Conservation (phyloP, 1,140 invertebrate species). For the Leptinotarsa texana region DNA sequence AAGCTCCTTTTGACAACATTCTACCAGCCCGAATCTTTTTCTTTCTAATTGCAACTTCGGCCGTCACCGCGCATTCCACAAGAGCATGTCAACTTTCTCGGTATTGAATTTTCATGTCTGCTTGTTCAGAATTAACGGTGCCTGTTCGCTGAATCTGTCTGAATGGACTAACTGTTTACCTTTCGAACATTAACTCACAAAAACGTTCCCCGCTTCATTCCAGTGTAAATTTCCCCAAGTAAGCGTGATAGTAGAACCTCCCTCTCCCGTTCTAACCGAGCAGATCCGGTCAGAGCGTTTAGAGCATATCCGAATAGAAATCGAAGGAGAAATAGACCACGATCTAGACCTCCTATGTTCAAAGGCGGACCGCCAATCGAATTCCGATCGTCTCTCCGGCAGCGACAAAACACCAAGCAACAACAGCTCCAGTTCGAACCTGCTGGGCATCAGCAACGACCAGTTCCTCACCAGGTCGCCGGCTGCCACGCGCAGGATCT, state of each 20-base stretch:
- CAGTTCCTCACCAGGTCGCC: constrained; percentile 68
- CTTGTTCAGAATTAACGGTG: too few relatives aligned
- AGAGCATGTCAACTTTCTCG: too few relatives aligned
- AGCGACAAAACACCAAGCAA: constrained; percentile 52
- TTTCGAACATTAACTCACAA: too few relatives aligned
- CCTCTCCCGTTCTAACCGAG: constrained; percentile 63
- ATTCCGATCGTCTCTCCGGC: constrained; percentile 42
- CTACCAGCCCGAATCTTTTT: too few relatives aligned
- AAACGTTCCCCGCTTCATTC: constrained; percentile 24
- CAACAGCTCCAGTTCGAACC: constrained; percentile 61
- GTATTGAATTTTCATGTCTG: too few relatives aligned
- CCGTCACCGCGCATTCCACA: too few relatives aligned
- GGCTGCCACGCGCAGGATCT: constrained; percentile 76
- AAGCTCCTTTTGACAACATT: too few relatives aligned
- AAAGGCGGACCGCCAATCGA: constrained; percentile 48
- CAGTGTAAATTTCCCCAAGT: constrained; percentile 62
- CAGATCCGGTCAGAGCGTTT: constrained; percentile 57
- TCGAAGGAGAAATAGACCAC: constrained; percentile 50
- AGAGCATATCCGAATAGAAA: constrained; percentile 53
- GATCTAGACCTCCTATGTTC: constrained; percentile 56
- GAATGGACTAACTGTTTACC: too few relatives aligned
- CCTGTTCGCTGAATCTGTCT: too few relatives aligned
- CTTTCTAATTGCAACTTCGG: too few relatives aligned
- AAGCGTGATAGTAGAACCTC: constrained; percentile 71
- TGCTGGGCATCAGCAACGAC: constrained; percentile 64